Evolutionary conservation across 2,113 vertebrate species (phyloP).

Genomic region (Urocitellus parryii): DNA sequence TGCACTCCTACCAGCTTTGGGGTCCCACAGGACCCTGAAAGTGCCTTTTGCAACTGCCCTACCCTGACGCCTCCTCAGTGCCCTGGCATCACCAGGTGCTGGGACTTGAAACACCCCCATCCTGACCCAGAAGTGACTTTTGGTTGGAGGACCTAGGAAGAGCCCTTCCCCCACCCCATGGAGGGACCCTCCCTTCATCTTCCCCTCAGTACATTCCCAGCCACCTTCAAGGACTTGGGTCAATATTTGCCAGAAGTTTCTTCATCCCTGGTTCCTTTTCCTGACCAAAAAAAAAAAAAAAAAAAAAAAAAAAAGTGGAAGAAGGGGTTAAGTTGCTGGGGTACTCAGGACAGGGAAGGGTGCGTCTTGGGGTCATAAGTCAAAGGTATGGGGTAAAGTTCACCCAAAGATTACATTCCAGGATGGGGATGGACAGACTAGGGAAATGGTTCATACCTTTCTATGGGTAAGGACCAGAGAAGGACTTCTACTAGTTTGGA

Average conservation of each 20-base stretch:
- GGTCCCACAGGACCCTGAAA: neutral
- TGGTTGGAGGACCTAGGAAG: neutral
- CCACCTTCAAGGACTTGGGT: conserved; percentile 73
- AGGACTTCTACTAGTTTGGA: neutral
- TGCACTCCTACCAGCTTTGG: neutral
- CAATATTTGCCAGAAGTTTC: conserved; percentile 77
- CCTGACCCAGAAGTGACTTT: neutral
- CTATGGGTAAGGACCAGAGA: neutral
- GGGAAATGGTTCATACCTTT: neutral
- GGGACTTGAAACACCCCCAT: neutral
- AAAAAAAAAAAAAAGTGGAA: neutral
- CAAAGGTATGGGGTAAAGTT: neutral
- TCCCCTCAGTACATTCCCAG: conserved; percentile 69
- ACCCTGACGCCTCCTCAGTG: neutral
- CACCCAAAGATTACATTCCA: neutral
- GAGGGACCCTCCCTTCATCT: neutral
- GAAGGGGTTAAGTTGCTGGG: neutral
- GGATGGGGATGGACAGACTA: neutral
- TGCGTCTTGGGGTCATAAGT: neutral
- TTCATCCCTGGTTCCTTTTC: neutral
- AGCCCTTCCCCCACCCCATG: neutral
- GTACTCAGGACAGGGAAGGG: neutral
- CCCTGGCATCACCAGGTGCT: neutral
- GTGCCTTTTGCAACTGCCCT: neutral
- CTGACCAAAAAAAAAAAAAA: neutral